Evolutionary conservation across 2,797 vertebrate genomes (phyloP).

Genomic region (Balearica regulorum): DNA sequence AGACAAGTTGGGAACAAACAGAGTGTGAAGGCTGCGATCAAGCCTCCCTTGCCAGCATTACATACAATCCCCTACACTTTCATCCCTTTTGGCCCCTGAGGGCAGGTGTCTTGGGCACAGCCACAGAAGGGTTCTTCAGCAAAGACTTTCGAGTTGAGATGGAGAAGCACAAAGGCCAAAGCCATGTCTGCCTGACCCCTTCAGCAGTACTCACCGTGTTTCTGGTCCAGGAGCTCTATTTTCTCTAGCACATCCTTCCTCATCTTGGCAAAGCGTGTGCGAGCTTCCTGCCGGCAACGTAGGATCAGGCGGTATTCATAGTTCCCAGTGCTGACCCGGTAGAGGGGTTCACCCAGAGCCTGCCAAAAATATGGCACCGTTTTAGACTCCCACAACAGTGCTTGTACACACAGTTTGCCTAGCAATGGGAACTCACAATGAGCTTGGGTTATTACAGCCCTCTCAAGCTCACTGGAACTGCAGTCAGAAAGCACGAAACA

Average conservation of each 20-base stretch:
- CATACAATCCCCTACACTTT: neutral
- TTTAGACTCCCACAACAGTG: neutral
- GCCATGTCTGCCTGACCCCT: neutral
- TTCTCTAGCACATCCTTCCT: slow-evolving; percentile 98
- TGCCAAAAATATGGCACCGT: slow-evolving; percentile 1
- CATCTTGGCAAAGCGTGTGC: slow-evolving; percentile 94
- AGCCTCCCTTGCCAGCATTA: neutral
- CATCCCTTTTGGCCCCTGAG: neutral
- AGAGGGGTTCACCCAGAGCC: slow-evolving; percentile 94
- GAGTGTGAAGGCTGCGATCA: neutral
- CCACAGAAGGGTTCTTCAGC: neutral
- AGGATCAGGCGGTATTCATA: slow-evolving; percentile 96
- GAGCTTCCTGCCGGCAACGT: slow-evolving; percentile 95
- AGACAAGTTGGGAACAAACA: neutral
- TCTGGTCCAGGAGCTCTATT: slow-evolving; percentile 97
- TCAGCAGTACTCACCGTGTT: slow-evolving; percentile 83
- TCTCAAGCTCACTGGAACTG: neutral
- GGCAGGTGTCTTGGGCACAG: fast-evolving
- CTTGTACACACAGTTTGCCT: neutral
- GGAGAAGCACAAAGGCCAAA: neutral
- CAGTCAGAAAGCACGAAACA: neutral
- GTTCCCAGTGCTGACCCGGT: slow-evolving; percentile 95
- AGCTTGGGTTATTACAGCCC: neutral
- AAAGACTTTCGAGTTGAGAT: neutral
- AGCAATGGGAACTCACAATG: fast-evolving